Conservation (phyloP, 2,797 vertebrate species). For the Lithobates pipiens region DNA sequence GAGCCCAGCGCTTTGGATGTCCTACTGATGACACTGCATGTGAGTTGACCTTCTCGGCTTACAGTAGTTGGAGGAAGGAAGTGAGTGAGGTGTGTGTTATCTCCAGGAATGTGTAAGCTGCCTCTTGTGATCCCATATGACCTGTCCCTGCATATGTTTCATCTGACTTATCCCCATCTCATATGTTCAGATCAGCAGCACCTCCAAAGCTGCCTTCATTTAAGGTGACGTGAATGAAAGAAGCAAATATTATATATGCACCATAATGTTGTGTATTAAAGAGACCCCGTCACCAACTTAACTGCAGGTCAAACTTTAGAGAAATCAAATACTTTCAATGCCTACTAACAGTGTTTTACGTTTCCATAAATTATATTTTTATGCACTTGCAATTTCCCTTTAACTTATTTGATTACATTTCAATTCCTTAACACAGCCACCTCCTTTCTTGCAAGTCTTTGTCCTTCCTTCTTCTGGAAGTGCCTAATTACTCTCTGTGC, state of each 20-base stretch:
- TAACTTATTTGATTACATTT: too few species aligned
- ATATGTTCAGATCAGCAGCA: neutral
- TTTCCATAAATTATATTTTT: too few species aligned
- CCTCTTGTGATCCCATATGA: conserved; percentile 25
- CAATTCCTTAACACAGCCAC: too few species aligned
- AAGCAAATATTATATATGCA: neutral
- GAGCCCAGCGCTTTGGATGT: conserved; percentile 88
- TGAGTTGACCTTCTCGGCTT: conserved; percentile 68
- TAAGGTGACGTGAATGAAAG: neutral
- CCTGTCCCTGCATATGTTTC: conserved; percentile 29
- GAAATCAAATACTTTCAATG: too few species aligned
- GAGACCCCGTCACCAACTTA: neutral
- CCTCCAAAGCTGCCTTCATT: neutral
- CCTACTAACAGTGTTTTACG: too few species aligned
- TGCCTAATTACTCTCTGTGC: too few species aligned
- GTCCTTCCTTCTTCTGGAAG: too few species aligned
- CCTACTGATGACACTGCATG: conserved; percentile 87
- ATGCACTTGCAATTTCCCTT: too few species aligned
- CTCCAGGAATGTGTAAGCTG: conserved; percentile 52
- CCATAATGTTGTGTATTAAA: neutral
- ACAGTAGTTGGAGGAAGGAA: conserved; percentile 60
- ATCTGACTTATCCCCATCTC: conserved; percentile 3
- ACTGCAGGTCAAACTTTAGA: too few species aligned
- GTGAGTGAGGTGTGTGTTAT: conserved; percentile 39
- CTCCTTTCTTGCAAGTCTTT: too few species aligned